These are phyloP conservation scores for Papilio polyxenes DNA, from an alignment of 1,140 invertebrate species.

Conservation along the genomic window DNA sequence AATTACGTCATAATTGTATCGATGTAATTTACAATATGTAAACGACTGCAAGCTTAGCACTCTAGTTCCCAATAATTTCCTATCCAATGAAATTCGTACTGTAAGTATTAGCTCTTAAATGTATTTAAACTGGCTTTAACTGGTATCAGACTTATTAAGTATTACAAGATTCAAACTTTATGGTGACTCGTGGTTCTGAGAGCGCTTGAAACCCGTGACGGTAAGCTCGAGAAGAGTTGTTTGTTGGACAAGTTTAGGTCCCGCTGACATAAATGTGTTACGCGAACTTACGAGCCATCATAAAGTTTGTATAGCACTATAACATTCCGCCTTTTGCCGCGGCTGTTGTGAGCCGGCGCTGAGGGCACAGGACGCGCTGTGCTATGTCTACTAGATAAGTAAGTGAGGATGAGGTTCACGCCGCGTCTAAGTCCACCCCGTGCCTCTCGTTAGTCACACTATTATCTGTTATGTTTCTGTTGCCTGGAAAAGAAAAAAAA, in stretches of 20 bases:
- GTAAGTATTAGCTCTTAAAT: constrained; percentile 16
- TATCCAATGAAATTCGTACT: constrained; percentile 11
- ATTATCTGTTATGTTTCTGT: constrained; percentile 74
- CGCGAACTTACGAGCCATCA: background rate
- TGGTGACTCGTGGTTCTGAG: background rate
- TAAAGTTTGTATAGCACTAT: background rate
- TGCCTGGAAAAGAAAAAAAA: constrained; percentile 58
- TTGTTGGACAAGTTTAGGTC: too few relatives aligned
- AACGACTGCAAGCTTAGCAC: background rate
- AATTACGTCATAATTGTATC: too few relatives aligned
- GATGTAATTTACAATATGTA: too few relatives aligned
- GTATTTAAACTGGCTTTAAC: constrained; percentile 22
- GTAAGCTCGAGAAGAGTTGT: too few relatives aligned
- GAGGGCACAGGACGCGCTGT: background rate
- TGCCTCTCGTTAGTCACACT: constrained; percentile 64
- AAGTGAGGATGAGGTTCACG: constrained; percentile 45
- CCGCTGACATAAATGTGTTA: too few relatives aligned
- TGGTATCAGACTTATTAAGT: constrained; percentile 14
- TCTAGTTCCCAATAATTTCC: background rate
- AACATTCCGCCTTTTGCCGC: background rate
- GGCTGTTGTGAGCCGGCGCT: background rate
- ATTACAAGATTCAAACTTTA: constrained; percentile 8
- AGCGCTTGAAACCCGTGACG: background rate
- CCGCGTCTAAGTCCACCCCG: constrained; percentile 53
- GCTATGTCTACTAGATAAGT: background rate